A percentile compares a stretch with the other conserved stretches of the same genome.
Evolutionary conservation across 2,797 vertebrate genomes (phyloP).

Genomic region (Helicolenus hilgendorfi): DNA sequence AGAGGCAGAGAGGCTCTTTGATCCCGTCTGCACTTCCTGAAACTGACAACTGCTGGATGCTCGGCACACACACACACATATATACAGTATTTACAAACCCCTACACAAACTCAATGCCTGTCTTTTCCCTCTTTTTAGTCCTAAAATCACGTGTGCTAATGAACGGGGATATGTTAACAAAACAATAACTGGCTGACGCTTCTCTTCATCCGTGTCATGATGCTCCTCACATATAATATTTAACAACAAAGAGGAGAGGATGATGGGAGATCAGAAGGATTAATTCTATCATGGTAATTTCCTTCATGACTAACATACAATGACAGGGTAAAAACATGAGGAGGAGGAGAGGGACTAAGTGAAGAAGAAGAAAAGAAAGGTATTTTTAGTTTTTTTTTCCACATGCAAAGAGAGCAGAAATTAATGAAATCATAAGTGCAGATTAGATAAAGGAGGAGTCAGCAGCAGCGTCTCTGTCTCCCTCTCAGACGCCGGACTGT

Average conservation of each 20-base stretch:
- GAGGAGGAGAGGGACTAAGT: background rate
- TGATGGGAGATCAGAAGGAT: constrained; percentile 27
- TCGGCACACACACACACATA: background rate
- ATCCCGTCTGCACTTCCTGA: constrained; percentile 72
- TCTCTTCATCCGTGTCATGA: constrained; percentile 5
- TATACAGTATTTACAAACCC: background rate
- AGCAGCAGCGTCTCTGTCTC: constrained; percentile 56
- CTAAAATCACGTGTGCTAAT: constrained; percentile 16
- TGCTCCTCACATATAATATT: constrained; percentile 7
- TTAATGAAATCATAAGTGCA: background rate
- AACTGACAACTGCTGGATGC: constrained; percentile 59
- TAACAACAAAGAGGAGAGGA: constrained; percentile 31
- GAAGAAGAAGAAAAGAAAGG: background rate
- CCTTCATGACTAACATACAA: background rate
- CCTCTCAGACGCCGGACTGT: constrained; percentile 63
- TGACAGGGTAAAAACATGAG: constrained; percentile 1
- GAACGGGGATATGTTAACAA: constrained; percentile 39
- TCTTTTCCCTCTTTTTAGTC: constrained; percentile 45
- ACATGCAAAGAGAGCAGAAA: background rate
- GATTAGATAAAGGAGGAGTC: constrained; percentile 43
- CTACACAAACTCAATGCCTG: background rate
- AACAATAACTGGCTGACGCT: constrained; percentile 9
- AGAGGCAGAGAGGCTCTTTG: constrained; percentile 78
- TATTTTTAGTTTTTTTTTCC: constrained; percentile 22
- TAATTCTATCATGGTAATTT: constrained; percentile 21